These are phyloP conservation scores for Cygnus atratus DNA, from an alignment of 2,113 vertebrate species.

Conservation along the genomic window DNA sequence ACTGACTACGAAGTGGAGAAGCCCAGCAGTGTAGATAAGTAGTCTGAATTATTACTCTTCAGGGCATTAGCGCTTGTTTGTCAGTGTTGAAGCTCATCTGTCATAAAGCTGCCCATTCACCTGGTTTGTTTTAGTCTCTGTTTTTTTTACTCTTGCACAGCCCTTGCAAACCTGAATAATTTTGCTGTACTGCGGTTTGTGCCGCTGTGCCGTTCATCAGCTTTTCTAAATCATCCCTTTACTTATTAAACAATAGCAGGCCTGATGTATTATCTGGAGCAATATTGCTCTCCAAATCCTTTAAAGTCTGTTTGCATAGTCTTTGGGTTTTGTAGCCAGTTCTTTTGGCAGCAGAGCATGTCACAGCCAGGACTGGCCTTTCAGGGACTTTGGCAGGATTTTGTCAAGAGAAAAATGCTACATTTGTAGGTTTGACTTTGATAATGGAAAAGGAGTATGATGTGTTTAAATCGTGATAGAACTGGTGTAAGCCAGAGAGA, in stretches of 20 bases:
- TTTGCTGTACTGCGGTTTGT: background rate
- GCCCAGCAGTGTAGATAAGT: background rate
- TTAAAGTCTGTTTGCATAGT: background rate
- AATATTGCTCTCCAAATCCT: background rate
- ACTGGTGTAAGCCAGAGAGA: background rate
- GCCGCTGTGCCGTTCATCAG: background rate
- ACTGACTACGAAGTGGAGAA: fast-evolving
- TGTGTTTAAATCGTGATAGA: background rate
- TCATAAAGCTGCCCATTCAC: background rate
- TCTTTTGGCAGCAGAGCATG: background rate
- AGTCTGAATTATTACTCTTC: background rate
- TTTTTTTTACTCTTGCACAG: background rate
- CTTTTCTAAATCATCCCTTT: background rate
- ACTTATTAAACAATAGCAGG: background rate
- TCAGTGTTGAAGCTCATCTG: background rate
- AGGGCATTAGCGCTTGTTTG: background rate
- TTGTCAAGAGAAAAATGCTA: background rate
- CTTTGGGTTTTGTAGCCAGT: background rate
- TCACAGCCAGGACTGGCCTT: background rate
- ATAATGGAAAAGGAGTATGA: background rate
- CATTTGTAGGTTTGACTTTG: background rate
- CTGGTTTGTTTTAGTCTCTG: background rate
- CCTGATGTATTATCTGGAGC: background rate
- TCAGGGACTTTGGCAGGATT: fast-evolving
- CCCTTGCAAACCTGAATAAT: background rate